phyloP scores from a whole-genome alignment of 1,140 invertebrate genomes.

The Diorhabda elongata region DNA sequence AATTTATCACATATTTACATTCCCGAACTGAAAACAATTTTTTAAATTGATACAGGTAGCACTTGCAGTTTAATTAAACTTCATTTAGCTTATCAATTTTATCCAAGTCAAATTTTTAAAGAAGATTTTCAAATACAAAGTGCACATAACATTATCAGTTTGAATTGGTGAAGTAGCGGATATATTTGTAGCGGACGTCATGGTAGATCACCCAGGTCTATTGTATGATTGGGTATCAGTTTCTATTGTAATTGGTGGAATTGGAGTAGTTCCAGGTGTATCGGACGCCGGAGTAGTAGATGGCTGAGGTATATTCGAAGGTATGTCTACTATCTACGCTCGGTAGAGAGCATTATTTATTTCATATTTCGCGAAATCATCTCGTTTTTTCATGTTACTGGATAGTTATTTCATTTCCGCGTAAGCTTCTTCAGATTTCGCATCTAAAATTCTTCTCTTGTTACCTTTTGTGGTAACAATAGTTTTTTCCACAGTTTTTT shows the following conservation, averaged over 20 bases:
- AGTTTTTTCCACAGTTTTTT: neutral
- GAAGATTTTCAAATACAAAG: no score
- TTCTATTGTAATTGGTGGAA: neutral
- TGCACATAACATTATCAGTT: no score
- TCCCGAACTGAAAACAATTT: no score
- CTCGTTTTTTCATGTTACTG: no score
- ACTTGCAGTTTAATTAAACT: no score
- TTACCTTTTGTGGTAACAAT: neutral
- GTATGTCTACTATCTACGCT: slow-evolving; percentile 11
- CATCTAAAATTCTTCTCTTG: slow-evolving; percentile 12
- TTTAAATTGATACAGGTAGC: no score
- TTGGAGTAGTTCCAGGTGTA: neutral
- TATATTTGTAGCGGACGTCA: neutral
- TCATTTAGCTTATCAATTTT: no score
- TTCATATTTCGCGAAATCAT: no score
- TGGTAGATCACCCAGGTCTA: neutral
- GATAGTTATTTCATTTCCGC: neutral
- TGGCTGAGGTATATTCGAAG: slow-evolving; percentile 9
- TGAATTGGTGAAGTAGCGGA: neutral
- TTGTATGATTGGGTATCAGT: slow-evolving; percentile 4
- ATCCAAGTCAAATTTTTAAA: no score
- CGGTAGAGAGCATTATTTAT: neutral
- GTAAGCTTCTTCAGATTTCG: slow-evolving; percentile 12
- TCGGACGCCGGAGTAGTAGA: slow-evolving; percentile 6
- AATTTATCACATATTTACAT: no score